Evolutionary conservation across 2,888 invertebrate genomes (phyloP).

Genomic region (Quadroppia sp.): DNA sequence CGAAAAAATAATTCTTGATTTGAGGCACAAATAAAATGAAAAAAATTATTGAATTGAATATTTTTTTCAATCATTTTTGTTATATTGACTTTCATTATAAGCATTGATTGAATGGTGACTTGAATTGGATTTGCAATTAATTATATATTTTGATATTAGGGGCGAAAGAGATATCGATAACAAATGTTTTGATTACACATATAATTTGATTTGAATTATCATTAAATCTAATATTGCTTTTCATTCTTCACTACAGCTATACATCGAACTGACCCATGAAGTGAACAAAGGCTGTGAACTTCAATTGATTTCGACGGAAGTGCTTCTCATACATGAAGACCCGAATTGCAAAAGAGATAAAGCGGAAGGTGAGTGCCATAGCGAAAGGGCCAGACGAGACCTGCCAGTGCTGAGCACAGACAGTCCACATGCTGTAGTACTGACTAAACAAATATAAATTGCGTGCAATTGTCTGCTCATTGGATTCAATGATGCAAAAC

Average conservation of each 20-base stretch:
- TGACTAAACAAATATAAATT: conserved; percentile 7
- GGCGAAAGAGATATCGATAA: no score
- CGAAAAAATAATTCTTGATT: no score
- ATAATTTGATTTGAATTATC: no score
- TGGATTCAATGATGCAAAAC: conserved; percentile 4
- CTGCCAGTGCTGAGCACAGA: not conserved
- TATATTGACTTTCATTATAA: no score
- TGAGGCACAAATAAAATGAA: no score
- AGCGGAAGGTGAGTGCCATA: conserved; percentile 14
- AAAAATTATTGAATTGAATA: no score
- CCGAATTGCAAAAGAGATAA: conserved; percentile 13
- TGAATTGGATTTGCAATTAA: no score
- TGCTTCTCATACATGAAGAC: conserved; percentile 25
- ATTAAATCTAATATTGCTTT: no score
- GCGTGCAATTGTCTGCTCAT: not conserved
- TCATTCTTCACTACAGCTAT: not conserved
- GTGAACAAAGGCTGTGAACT: conserved; percentile 29
- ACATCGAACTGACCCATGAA: conserved; percentile 19
- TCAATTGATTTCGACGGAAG: conserved; percentile 27
- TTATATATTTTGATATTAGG: no score
- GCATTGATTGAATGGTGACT: no score
- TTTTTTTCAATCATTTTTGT: no score
- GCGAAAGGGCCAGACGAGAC: not conserved
- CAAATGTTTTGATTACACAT: no score
- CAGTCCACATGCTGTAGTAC: not conserved